A percentile compares a stretch with the other conserved stretches of the same genome.
These are phyloP conservation scores for Andrena marginata DNA, from an alignment of 2,888 invertebrate species.

Conservation along the genomic window DNA sequence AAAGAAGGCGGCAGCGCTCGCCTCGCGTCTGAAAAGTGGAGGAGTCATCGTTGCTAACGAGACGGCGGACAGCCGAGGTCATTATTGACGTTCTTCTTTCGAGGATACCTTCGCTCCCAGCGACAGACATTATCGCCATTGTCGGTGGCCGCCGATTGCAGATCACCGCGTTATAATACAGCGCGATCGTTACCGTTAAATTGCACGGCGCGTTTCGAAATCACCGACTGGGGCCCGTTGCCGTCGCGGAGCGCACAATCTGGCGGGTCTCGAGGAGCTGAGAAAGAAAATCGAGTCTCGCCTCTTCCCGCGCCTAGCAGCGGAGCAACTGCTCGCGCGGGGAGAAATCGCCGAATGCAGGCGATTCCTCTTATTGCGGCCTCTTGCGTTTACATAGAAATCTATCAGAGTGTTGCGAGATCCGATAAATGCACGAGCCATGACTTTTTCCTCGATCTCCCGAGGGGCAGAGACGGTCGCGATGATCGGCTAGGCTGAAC, in stretches of 20 bases:
- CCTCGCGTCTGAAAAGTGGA: constrained; percentile 67
- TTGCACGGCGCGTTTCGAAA: constrained; percentile 32
- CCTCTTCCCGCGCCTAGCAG: too few relatives aligned
- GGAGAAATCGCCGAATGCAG: not conserved
- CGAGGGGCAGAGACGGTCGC: constrained; percentile 18
- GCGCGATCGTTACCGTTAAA: constrained; percentile 63
- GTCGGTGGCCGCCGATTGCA: constrained; percentile 48
- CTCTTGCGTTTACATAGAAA: constrained; percentile 7
- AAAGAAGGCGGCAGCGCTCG: constrained; percentile 53
- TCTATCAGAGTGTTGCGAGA: constrained; percentile 16
- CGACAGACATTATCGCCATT: constrained; percentile 70
- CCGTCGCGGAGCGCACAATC: not conserved
- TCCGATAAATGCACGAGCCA: constrained; percentile 38
- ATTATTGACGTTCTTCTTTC: constrained; percentile 68
- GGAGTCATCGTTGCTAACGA: constrained; percentile 82
- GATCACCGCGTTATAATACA: constrained; percentile 52
- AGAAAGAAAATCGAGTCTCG: not conserved
- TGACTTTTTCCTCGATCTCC: constrained; percentile 56
- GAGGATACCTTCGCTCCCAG: constrained; percentile 66
- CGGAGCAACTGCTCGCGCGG: not conserved
- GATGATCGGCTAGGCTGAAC: constrained; percentile 34
- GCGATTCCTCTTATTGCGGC: not conserved
- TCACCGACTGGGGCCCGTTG: constrained; percentile 1
- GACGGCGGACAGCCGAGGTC: constrained; percentile 71
- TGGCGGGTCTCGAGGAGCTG: not conserved